Conservation (phyloP, 2,888 invertebrate species). For the Diploptera punctata region DNA sequence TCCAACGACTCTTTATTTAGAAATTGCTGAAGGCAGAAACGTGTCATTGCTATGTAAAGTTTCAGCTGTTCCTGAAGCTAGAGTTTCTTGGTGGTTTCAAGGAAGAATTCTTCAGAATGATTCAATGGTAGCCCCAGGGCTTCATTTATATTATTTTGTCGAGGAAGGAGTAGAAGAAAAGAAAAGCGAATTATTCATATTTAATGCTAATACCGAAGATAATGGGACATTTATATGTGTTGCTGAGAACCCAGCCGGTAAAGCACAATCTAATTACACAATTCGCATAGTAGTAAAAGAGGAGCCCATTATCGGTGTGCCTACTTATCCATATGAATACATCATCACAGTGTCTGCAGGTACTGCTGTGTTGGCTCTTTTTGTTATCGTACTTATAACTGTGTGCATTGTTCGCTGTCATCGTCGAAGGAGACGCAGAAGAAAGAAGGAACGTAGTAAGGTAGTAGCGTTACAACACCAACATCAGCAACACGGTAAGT, state of each 20-base stretch:
- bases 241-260: constrained; percentile 86
- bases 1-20: constrained; percentile 76
- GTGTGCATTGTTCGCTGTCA: constrained; percentile 51
- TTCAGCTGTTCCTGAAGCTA: constrained; percentile 81
- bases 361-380: constrained; percentile 67
- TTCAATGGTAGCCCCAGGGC: constrained; percentile 68
- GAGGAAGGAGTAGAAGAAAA: constrained; percentile 77
- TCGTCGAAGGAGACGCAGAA: constrained; percentile 48
- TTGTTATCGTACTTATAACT: constrained; percentile 70
- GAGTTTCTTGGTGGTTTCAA: constrained; percentile 78
- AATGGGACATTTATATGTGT: constrained; percentile 87
- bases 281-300: constrained; percentile 77
- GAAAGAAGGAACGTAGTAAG: constrained; percentile 51
- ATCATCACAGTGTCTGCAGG: constrained; percentile 72
- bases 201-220: constrained; percentile 77
- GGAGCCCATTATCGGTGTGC: constrained; percentile 71
- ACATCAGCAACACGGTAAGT: constrained; percentile 50
- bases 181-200: constrained; percentile 79
- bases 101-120: constrained; percentile 74
- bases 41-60: constrained; percentile 82
- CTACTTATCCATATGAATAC: constrained; percentile 73
- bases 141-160: constrained; percentile 72
- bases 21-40: constrained; percentile 81
- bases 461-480: constrained; percentile 63
- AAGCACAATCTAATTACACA: constrained; percentile 80